These are phyloP conservation scores for Pagetopsis macropterus DNA, from an alignment of 2,797 vertebrate species.

Conservation along the genomic window DNA sequence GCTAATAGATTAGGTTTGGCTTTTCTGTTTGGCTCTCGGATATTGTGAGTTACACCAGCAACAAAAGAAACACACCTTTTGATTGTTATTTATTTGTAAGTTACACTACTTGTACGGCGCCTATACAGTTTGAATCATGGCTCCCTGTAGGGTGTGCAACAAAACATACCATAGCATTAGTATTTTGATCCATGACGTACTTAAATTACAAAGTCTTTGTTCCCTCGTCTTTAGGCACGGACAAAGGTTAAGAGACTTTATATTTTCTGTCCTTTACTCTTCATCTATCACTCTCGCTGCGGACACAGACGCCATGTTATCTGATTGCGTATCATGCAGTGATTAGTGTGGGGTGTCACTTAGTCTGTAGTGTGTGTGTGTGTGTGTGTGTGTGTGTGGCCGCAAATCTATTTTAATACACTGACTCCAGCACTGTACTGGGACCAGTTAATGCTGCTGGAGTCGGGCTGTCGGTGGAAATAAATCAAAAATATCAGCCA, in stretches of 20 bases:
- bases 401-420: slow-evolving; percentile 20
- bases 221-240: not conserved
- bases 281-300: not conserved
- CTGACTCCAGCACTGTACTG: slow-evolving; percentile 16
- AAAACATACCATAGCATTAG: too few relatives aligned
- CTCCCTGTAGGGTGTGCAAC: too few relatives aligned
- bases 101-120: too few relatives aligned
- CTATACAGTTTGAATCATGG: too few relatives aligned
- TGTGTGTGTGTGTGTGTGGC: not conserved
- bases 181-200: not conserved
- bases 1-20: too few relatives aligned
- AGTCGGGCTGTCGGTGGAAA: not conserved
- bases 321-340: slow-evolving; percentile 31
- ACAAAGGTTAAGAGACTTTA: slow-evolving; percentile 11
- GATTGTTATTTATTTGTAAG: not conserved
- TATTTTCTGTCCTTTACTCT: not conserved
- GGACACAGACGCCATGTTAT: slow-evolving; percentile 9
- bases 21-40: too few relatives aligned
- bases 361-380: not conserved
- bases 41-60: too few relatives aligned
- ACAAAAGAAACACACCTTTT: not conserved
- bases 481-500: not conserved
- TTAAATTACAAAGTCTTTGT: not conserved
- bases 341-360: slow-evolving; percentile 28
- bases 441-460: slow-evolving; percentile 42